phyloP scores from a whole-genome alignment of 2,797 vertebrate species.

The Liasis olivaceus region DNA sequence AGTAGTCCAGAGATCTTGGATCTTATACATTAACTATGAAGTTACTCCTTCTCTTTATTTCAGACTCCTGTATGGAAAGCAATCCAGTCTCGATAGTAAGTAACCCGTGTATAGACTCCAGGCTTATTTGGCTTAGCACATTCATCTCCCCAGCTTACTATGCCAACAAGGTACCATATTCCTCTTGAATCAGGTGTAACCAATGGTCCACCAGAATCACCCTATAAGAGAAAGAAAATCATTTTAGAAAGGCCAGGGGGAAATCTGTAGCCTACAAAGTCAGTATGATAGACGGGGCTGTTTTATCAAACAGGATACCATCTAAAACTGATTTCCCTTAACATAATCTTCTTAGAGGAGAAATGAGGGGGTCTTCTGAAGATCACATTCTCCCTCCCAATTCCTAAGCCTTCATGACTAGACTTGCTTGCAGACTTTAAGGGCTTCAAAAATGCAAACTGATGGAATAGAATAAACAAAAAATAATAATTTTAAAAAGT shows the following conservation, averaged over 20 bases:
- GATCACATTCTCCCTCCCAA: not conserved
- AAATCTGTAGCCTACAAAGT: not conserved
- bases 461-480: not conserved
- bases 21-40: constrained; percentile 28
- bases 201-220: constrained; percentile 79
- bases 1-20: constrained; percentile 12
- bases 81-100: constrained; percentile 76
- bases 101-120: constrained; percentile 75
- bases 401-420: not conserved
- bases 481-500: not conserved
- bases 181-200: constrained; percentile 70
- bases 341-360: not conserved
- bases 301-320: not conserved
- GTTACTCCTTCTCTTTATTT: constrained; percentile 23
- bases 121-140: constrained; percentile 76
- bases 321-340: not conserved
- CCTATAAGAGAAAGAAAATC: constrained; percentile 64
- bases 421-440: not conserved
- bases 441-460: not conserved
- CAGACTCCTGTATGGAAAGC: constrained; percentile 70
- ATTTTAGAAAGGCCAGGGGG: constrained; percentile 29
- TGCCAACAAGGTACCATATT: constrained; percentile 78
- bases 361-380: not conserved
- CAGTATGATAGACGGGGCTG: not conserved
- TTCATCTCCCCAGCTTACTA: constrained; percentile 78